Percentiles rank a stretch among this genome's conserved stretches.
Conservation (phyloP, 2,888 invertebrate species). For the Sinotaia quadrata region DNA sequence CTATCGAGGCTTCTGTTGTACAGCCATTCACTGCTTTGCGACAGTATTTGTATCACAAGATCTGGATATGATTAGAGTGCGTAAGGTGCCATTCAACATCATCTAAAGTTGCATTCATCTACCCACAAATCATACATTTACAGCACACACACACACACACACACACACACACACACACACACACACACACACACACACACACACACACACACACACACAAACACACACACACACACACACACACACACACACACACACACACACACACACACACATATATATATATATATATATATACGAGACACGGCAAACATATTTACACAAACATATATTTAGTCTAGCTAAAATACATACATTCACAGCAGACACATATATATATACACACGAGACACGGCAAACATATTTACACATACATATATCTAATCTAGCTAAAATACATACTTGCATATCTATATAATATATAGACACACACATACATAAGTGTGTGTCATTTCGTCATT, state of each 20-base stretch:
- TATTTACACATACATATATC: not conserved
- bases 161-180: not conserved
- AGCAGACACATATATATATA: constrained; percentile 16
- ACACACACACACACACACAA: not conserved
- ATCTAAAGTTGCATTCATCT: no score
- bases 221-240: not conserved
- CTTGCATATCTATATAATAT: constrained; percentile 5
- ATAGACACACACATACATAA: constrained; percentile 20
- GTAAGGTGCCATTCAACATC: no score
- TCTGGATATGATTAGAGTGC: no score
- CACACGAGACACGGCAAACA: not conserved
- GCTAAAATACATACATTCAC: constrained; percentile 20
- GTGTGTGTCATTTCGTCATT: no score
- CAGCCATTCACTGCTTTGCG: no score
- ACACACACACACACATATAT: not conserved
- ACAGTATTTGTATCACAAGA: no score
- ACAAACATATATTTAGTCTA: not conserved
- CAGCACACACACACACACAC: not conserved
- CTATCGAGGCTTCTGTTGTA: no score
- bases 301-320: not conserved
- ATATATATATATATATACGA: not conserved
- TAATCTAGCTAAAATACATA: constrained; percentile 13
- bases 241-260: not conserved
- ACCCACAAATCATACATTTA: no score
- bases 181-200: not conserved